Evolutionary conservation across 2,888 invertebrate species (phyloP).

Genomic region (Sepioteuthis lessoniana): DNA sequence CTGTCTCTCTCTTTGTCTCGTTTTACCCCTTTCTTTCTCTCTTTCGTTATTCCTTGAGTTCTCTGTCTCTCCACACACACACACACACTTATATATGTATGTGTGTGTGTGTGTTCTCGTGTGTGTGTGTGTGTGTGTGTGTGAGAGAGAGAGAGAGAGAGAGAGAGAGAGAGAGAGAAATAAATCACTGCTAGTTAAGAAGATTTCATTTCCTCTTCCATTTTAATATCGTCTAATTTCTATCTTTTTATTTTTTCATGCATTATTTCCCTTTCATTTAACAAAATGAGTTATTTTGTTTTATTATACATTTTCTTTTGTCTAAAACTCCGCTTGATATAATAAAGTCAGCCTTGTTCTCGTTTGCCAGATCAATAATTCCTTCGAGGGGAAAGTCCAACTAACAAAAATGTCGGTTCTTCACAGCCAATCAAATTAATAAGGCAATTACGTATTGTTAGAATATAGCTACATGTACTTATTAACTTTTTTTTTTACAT

Average conservation of each 20-base stretch:
- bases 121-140: too few species aligned
- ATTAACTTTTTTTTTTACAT: background rate
- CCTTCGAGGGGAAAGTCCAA: background rate
- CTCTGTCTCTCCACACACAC: too few species aligned
- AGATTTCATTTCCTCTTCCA: background rate
- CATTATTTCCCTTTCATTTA: background rate
- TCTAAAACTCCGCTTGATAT: background rate
- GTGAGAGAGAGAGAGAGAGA: too few species aligned
- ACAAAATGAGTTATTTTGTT: background rate
- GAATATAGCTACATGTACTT: background rate
- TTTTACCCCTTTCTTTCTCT: too few species aligned
- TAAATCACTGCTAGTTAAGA: too few species aligned
- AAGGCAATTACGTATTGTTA: background rate
- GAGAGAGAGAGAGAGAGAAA: too few species aligned
- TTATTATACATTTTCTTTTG: background rate
- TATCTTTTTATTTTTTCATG: background rate
- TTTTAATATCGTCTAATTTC: background rate
- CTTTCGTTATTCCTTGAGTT: too few species aligned
- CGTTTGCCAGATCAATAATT: background rate
- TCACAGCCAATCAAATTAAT: background rate
- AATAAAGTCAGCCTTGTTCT: background rate
- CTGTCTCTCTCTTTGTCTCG: too few species aligned
- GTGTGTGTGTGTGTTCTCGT: too few species aligned
- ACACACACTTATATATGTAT: too few species aligned
- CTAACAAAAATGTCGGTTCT: background rate